Conservation (phyloP, 2,888 invertebrate genomes). For the Heterodera filipjevi region DNA sequence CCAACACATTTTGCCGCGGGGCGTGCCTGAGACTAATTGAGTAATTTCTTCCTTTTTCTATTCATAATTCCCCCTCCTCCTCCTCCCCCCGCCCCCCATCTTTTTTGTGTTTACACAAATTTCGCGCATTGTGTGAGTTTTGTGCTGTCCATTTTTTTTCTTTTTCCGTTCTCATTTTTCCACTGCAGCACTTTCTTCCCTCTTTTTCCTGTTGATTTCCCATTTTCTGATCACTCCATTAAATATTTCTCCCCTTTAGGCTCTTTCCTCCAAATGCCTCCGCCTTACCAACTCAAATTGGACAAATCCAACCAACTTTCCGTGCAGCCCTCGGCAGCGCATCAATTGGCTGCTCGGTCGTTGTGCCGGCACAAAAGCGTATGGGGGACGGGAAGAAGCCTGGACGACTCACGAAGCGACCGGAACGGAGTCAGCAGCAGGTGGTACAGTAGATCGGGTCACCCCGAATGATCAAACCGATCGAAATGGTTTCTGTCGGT, state of each 20-base stretch:
- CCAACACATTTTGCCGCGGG: not conserved
- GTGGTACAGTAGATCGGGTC: too few relatives aligned
- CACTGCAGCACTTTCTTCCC: not conserved
- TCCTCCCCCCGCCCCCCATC: too few relatives aligned
- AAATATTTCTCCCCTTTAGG: conserved; percentile 37
- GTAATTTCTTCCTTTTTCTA: not conserved
- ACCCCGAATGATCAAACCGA: not conserved
- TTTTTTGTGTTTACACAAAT: not conserved
- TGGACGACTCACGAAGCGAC: not conserved
- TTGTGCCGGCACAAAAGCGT: not conserved
- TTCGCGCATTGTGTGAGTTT: conserved; percentile 4
- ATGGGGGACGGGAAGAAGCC: not conserved
- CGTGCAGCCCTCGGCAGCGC: conserved; percentile 46
- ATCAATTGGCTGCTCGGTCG: conserved; percentile 47
- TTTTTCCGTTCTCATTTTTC: too few relatives aligned
- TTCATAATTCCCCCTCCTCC: not conserved
- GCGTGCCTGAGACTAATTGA: conserved; percentile 2
- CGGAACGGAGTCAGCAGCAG: not conserved
- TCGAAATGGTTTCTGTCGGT: too few relatives aligned
- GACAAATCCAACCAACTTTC: conserved; percentile 41
- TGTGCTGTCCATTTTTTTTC: not conserved
- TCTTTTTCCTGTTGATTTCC: not conserved
- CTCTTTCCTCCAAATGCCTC: conserved; percentile 58
- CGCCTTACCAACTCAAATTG: conserved; percentile 57
- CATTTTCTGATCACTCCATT: not conserved